A percentile compares a stretch with the other conserved stretches of the same genome.
phyloP scores from a whole-genome alignment of 2,113 vertebrate genomes.

The Varanus komodoensis region DNA sequence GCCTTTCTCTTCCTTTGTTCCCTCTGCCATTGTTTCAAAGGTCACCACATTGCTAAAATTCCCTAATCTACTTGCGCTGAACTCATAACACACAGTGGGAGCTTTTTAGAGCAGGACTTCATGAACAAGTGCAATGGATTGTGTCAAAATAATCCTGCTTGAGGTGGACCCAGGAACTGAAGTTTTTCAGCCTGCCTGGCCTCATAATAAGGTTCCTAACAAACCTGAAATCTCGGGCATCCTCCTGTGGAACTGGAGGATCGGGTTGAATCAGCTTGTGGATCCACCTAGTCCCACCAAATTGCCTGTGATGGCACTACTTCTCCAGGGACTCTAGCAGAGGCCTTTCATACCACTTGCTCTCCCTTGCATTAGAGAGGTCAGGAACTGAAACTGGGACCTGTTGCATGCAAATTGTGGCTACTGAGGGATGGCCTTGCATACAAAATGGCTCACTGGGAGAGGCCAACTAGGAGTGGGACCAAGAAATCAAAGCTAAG shows the following conservation, averaged over 20 bases:
- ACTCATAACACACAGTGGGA: conserved; percentile 15
- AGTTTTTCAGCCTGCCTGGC: not conserved
- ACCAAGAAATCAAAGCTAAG: not conserved
- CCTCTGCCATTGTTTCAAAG: not conserved
- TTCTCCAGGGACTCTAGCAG: not conserved
- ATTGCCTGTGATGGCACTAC: not conserved
- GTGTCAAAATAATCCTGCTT: not conserved
- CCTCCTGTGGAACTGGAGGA: not conserved
- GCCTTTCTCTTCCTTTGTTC: not conserved
- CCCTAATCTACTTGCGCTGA: conserved; percentile 2
- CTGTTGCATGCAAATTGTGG: not conserved
- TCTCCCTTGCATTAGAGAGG: not conserved
- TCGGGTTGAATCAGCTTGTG: not conserved
- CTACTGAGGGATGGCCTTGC: not conserved
- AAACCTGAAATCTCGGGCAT: not conserved
- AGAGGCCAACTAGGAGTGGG: not conserved
- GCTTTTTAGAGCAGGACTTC: not conserved
- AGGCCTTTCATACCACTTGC: not conserved
- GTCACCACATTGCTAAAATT: not conserved
- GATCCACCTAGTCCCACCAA: not conserved
- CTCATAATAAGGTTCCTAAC: not conserved
- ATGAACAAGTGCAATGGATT: conserved; percentile 5
- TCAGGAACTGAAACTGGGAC: not conserved
- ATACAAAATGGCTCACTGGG: not conserved
- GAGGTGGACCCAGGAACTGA: not conserved